These are phyloP conservation scores for Fundulus diaphanus DNA, from an alignment of 2,797 vertebrate species.

Conservation along the genomic window DNA sequence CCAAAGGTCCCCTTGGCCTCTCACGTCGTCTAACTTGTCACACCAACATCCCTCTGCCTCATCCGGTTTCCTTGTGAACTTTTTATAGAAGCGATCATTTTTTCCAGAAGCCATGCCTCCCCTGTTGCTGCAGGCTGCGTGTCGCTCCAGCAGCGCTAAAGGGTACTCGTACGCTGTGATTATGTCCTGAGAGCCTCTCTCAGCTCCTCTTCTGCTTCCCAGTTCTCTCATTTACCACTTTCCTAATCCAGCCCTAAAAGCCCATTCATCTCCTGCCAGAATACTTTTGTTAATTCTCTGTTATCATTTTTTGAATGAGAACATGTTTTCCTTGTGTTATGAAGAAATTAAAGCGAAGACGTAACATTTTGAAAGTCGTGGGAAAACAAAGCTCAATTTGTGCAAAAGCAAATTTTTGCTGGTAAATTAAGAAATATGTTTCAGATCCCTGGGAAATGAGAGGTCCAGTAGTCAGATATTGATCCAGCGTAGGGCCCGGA, in stretches of 20 bases:
- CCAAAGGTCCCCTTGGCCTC: neutral
- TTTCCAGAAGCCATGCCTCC: neutral
- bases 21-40: neutral
- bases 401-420: slow-evolving; percentile 4
- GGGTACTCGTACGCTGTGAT: neutral
- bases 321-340: neutral
- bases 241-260: neutral
- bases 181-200: neutral
- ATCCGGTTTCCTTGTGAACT: neutral
- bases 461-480: slow-evolving; percentile 44
- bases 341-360: neutral
- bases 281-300: neutral
- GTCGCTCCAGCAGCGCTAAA: neutral
- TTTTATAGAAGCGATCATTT: neutral
- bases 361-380: neutral
- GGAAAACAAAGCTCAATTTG: neutral
- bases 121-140: neutral
- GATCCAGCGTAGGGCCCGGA: slow-evolving; percentile 58
- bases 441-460: slow-evolving; percentile 11
- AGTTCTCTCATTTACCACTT: slow-evolving; percentile 6
- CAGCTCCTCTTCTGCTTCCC: neutral
- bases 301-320: neutral
- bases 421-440: slow-evolving; percentile 26
- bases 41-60: neutral
- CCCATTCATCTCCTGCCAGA: neutral